Evolutionary conservation across 2,888 invertebrate species (phyloP).

Genomic region (Gryllus longicercus): DNA sequence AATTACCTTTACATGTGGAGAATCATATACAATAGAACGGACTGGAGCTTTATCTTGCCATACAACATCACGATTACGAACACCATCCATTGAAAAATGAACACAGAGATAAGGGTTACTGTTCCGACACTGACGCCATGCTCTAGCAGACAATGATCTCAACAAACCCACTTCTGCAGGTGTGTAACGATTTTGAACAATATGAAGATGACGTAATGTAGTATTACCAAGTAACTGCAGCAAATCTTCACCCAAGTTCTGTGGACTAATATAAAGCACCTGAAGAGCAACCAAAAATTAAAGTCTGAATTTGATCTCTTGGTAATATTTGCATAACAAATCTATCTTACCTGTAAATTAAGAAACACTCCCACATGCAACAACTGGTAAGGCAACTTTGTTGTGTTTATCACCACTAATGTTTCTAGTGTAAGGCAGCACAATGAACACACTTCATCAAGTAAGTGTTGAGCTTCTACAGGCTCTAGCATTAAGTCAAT

Average conservation of each 20-base stretch:
- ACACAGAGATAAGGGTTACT: conserved; percentile 63
- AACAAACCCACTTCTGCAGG: conserved; percentile 49
- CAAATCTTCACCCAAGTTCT: conserved; percentile 71
- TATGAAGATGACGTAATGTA: conserved; percentile 62
- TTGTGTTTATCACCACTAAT: conserved; percentile 70
- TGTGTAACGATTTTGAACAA: conserved; percentile 69
- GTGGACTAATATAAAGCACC: conserved; percentile 65
- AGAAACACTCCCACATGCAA: conserved; percentile 73
- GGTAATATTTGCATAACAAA: neutral
- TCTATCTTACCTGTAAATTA: conserved; percentile 58
- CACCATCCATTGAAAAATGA: conserved; percentile 64
- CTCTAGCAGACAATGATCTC: conserved; percentile 39
- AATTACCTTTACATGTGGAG: conserved; percentile 58
- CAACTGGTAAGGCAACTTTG: conserved; percentile 64
- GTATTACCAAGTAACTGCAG: conserved; percentile 64
- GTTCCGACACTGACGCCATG: conserved; percentile 54
- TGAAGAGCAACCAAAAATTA: conserved; percentile 41
- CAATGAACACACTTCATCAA: conserved; percentile 67
- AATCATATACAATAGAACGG: conserved; percentile 60
- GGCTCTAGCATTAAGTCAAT: conserved; percentile 72
- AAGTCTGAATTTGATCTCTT: neutral
- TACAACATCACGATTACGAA: conserved; percentile 57
- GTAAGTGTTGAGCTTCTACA: conserved; percentile 63
- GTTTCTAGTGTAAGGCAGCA: conserved; percentile 61
- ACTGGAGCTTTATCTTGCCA: conserved; percentile 70